These are phyloP conservation scores for Bombus confusus DNA, from an alignment of 1,140 invertebrate genomes.

Conservation along the genomic window DNA sequence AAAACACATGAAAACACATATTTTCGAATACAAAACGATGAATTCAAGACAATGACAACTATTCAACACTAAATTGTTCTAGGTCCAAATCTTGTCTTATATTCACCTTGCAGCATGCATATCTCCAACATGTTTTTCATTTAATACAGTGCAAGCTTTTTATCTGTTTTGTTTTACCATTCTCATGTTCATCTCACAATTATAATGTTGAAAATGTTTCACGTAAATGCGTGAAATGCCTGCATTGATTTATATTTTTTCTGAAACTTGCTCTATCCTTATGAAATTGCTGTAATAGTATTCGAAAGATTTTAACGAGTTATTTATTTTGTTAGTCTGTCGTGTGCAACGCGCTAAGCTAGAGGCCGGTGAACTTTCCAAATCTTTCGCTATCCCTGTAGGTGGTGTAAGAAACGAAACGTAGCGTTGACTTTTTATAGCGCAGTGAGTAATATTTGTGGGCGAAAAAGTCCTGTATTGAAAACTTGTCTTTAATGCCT, in stretches of 20 bases:
- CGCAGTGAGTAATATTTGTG: constrained; percentile 78
- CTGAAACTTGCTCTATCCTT: not conserved
- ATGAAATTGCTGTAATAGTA: not conserved
- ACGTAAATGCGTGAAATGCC: not conserved
- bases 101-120: constrained; percentile 11
- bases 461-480: constrained; percentile 10
- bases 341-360: constrained; percentile 79
- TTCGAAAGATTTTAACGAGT: constrained; percentile 63
- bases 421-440: constrained; percentile 72
- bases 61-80: constrained; percentile 12
- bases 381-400: constrained; percentile 75
- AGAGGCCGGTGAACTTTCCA: constrained; percentile 76
- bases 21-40: not conserved
- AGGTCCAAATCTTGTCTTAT: constrained; percentile 9
- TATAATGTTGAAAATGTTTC: not conserved
- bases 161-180: constrained; percentile 27
- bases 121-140: not conserved
- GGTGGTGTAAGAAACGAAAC: constrained; percentile 75
- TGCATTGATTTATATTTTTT: not conserved
- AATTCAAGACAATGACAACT: not conserved
- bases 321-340: constrained; percentile 77
- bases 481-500: constrained; percentile 25
- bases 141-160: not conserved
- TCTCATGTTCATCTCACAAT: not conserved
- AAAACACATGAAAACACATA: not conserved